Evolutionary conservation across 2,888 invertebrate species (phyloP), one percentile per base, ranked within the genome.

Genomic region (Tenodera sinensis): DNA sequence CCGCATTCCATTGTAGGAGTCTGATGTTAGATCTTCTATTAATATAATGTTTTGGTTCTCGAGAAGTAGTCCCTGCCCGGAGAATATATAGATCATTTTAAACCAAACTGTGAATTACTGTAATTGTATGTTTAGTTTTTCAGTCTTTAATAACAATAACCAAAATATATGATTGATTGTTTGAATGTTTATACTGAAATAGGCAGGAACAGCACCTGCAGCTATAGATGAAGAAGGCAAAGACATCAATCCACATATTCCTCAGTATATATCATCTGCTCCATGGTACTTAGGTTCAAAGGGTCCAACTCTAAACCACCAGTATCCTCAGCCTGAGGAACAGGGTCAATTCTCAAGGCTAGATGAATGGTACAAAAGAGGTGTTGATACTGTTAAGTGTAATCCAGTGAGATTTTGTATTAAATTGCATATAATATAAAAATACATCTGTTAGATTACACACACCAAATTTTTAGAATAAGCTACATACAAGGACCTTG

Each of bases 171-270:
- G 4, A 87, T 89, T 25, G 89, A 6, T 20, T 20, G 54, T 71
- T 71, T 20, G 15, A n/a, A 20, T 71, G 20, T 71, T 20, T 71
- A 0, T 85, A 2, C 71, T 88, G 71, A 90, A 90, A 12, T 91
- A 93, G 94, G 98, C 98, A 91, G 98, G 98, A 92, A 98, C 98
- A 92, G 98, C 98, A 3, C 98, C 98, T 25, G 98, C 98, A 91
- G 98, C 98, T 91, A 96, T 96, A n/a, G 96, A 96, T 92, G 96
- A 96, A 92, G 94, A 95, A 94, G 97, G 98, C 91, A 97, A 96
- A 93, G 99, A 99, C 92, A 99, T 99, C 91, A 99, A 99, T 94
- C 99, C 99, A 0, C 99, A 99, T 92, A 99, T 99, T 92, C 99
- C 99, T 0, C 99, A 99, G 93, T 99, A 99, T 92, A 99, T 99